A percentile compares a stretch with the other conserved stretches of the same genome.
Evolutionary conservation across 2,888 invertebrate species (phyloP).

Genomic region (Rotaria magnacalcarata): DNA sequence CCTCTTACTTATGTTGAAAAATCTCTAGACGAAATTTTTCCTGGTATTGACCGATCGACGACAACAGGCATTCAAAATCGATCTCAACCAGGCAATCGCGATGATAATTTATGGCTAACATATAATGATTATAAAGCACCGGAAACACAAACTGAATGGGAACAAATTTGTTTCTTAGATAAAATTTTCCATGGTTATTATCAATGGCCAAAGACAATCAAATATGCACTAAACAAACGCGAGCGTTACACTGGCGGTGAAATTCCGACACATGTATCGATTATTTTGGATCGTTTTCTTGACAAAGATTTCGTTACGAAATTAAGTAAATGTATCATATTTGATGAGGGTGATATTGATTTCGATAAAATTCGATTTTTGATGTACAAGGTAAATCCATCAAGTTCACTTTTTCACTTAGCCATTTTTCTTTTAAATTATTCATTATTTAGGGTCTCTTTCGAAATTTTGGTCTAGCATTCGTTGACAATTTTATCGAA

Average conservation of each 20-base stretch:
- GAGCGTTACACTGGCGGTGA: neutral
- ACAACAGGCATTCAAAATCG: neutral
- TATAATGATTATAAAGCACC: constrained; percentile 15
- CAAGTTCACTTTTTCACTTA: too few relatives aligned
- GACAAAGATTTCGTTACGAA: constrained; percentile 68
- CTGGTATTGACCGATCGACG: neutral
- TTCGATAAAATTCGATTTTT: constrained; percentile 69
- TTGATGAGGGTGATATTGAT: constrained; percentile 69
- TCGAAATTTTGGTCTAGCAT: constrained; percentile 70
- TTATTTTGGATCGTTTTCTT: constrained; percentile 69
- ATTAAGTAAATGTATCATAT: constrained; percentile 75
- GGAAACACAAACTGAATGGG: constrained; percentile 64
- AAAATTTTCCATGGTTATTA: constrained; percentile 66
- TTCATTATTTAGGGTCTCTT: constrained; percentile 65
- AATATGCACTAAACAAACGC: constrained; percentile 30
- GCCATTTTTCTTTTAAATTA: too few relatives aligned
- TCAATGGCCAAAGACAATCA: constrained; percentile 60
- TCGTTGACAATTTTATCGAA: constrained; percentile 65
- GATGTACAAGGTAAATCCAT: constrained; percentile 65
- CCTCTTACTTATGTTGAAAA: neutral
- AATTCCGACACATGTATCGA: constrained; percentile 65
- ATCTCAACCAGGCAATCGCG: constrained; percentile 25
- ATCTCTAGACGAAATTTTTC: neutral
- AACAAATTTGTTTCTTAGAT: constrained; percentile 69
- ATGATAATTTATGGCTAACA: constrained; percentile 40